phyloP scores from a whole-genome alignment of 1,140 invertebrate species.

The Sitophilus oryzae region DNA sequence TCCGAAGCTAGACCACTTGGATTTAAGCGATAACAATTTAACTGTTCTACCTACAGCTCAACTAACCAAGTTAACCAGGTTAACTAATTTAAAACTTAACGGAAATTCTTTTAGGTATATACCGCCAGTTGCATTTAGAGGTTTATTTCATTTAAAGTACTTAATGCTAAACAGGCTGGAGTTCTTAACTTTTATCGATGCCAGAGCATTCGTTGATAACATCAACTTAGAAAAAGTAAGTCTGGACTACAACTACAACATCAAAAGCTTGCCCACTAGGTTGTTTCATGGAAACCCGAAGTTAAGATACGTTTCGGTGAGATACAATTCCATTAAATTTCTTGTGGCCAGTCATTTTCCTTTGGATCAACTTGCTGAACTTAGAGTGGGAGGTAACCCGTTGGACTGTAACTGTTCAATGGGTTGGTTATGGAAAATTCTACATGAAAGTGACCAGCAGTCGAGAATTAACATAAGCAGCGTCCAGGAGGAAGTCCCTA shows the following conservation, averaged over 20 bases:
- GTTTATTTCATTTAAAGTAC: constrained; percentile 68
- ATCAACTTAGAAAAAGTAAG: constrained; percentile 71
- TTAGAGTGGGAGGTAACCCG: constrained; percentile 74
- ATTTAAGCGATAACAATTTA: constrained; percentile 77
- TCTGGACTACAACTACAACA: constrained; percentile 68
- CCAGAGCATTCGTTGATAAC: constrained; percentile 75
- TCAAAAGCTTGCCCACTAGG: constrained; percentile 61
- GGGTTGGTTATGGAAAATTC: constrained; percentile 76
- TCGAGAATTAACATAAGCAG: constrained; percentile 30
- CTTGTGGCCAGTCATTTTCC: constrained; percentile 74
- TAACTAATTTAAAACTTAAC: constrained; percentile 66
- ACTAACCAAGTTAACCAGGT: constrained; percentile 66
- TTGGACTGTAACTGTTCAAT: constrained; percentile 82
- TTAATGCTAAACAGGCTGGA: constrained; percentile 64
- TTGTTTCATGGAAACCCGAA: constrained; percentile 71
- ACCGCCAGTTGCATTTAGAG: constrained; percentile 69
- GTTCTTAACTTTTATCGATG: constrained; percentile 60
- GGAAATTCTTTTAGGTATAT: constrained; percentile 67
- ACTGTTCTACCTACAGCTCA: constrained; percentile 68
- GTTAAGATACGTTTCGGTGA: constrained; percentile 64
- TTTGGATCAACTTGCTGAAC: constrained; percentile 61
- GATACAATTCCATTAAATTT: constrained; percentile 63
- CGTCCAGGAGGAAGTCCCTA: constrained; percentile 23
- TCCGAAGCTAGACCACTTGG: constrained; percentile 61
- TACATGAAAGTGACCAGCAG: constrained; percentile 48